phyloP scores from a whole-genome alignment of 2,888 invertebrate genomes.

The Eilema depressum region DNA sequence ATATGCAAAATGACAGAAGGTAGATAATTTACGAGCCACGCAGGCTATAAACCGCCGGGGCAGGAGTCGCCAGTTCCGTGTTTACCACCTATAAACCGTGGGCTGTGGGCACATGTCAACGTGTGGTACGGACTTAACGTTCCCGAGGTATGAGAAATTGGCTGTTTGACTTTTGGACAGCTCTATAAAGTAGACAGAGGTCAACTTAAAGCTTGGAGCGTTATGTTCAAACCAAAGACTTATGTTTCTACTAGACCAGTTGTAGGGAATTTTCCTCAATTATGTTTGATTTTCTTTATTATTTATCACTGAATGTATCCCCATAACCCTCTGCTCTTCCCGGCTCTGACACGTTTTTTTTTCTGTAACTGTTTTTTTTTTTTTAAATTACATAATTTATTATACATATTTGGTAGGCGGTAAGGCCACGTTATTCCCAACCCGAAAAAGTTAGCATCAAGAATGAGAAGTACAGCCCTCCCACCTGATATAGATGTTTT shows the following conservation, averaged over 20 bases:
- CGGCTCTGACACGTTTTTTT: background rate
- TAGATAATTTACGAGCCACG: conserved; percentile 47
- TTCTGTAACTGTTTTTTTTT: background rate
- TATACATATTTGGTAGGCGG: no score
- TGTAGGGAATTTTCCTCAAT: background rate
- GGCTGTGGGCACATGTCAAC: conserved; percentile 31
- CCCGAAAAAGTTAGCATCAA: background rate
- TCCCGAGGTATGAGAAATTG: conserved; percentile 20
- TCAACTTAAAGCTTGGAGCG: background rate
- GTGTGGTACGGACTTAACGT: conserved; percentile 18
- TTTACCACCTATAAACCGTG: conserved; percentile 48
- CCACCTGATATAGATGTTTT: background rate
- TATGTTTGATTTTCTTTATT: no score
- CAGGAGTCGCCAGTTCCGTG: conserved; percentile 49
- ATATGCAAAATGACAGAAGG: conserved; percentile 54
- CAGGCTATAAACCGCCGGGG: conserved; percentile 40
- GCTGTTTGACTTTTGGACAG: conserved; percentile 19
- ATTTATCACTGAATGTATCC: no score
- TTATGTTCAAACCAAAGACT: background rate
- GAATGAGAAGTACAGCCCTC: background rate
- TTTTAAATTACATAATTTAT: no score
- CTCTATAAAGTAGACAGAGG: conserved; percentile 10
- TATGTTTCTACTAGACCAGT: background rate
- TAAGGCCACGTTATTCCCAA: background rate
- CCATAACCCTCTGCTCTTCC: background rate